Percentiles rank a stretch among this genome's conserved stretches.
Conservation (phyloP, 2,113 vertebrate genomes). For the Cygnus buccinator region DNA sequence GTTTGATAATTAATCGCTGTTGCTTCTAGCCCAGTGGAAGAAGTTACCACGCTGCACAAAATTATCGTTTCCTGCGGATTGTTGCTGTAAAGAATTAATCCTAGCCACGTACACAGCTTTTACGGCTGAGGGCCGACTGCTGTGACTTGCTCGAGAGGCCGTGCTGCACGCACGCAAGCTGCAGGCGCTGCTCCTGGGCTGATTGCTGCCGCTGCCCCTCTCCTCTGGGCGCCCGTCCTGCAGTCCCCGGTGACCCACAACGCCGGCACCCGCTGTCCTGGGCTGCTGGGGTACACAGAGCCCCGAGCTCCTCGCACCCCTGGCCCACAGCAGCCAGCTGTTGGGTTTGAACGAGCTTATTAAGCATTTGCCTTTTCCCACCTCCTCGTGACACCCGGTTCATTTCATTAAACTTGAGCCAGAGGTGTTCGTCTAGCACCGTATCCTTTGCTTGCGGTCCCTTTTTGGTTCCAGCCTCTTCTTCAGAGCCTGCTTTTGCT, state of each 20-base stretch:
- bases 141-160: neutral
- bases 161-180: neutral
- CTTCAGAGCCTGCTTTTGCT: neutral
- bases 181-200: accelerated
- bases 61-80: slow-evolving; percentile 54
- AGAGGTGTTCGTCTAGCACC: accelerated
- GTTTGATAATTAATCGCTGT: slow-evolving; percentile 48
- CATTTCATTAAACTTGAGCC: neutral
- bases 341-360: neutral
- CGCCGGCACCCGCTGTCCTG: accelerated
- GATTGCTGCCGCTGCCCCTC: neutral
- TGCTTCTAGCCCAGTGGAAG: slow-evolving; percentile 37
- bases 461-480: neutral
- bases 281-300: neutral
- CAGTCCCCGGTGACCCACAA: neutral
- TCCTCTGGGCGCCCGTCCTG: neutral
- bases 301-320: neutral
- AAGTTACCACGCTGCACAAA: slow-evolving; percentile 21
- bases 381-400: neutral
- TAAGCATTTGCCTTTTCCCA: neutral
- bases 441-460: neutral
- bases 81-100: slow-evolving; percentile 42
- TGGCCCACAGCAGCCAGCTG: neutral
- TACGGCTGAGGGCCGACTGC: neutral
- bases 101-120: neutral